Base-by-base conservation (phyloP, 2,113 vertebrate genomes). In the Garra rufa region DNA sequence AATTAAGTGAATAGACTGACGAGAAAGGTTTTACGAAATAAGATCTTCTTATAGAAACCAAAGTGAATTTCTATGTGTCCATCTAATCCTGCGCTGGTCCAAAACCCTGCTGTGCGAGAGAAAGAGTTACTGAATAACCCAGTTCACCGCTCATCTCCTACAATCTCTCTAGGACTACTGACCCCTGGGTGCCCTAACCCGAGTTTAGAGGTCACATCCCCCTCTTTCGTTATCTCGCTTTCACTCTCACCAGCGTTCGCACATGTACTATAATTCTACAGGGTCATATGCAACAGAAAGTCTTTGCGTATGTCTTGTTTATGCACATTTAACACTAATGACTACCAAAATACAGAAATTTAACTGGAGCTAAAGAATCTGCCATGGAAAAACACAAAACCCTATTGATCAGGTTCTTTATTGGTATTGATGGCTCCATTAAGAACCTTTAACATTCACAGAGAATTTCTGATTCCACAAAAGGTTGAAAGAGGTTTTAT, bases 91-190 rank as follows among this genome's bases (percentile, higher is more conserved):
- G 78, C 17, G 0, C 71, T 81, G 71, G 76, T 41, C 59, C 17
- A 19, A 50, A 57, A 83, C 30, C 85, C 86, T 81, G 86, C 82
- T 87, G 79, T 69, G 79, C 38, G 69, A 84, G 83, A 85, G 65
- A 80, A 44, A 65, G 76, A 85, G 87, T 88, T 88, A 88, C 87
- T 88, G 84, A 88, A 84, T 88, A 88, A 88, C 87, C 48, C 67
- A 67, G 75, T 57, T 80, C 48, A 83, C 76, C 48, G 57, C 55
- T 81, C 74, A 59, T 83, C 84, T 70, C 82, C 65, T 59, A 70
- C 83, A 85, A 61, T 87, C 83, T 85, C 83, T 63, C 61, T 44
- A 41, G 21, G 38, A 65, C 73, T 38, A 50, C 83, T 83, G 87
- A 88, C 87, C 87, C 83, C 80, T 57, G 57, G 8, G 38, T 85